phyloP scores from a whole-genome alignment of 2,797 vertebrate species.

The Bryconaethiops microstoma region DNA sequence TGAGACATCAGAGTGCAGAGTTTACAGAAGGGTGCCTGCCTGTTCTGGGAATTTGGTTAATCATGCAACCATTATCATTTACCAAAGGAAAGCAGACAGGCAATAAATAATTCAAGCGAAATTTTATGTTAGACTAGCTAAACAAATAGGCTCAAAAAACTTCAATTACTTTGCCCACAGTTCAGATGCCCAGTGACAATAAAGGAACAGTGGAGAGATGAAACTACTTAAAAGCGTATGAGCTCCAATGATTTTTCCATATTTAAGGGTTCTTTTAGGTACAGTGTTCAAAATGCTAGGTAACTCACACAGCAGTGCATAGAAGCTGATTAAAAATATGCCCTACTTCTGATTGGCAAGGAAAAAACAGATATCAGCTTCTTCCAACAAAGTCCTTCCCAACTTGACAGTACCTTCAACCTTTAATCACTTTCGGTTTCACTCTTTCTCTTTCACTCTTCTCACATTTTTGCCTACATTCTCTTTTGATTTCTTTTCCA shows the following conservation, averaged over 20 bases:
- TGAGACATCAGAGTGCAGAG: background rate
- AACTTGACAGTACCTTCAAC: background rate
- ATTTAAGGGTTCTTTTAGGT: background rate
- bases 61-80: background rate
- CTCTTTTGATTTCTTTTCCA: conserved; percentile 11
- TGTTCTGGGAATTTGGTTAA: background rate
- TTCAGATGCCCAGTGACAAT: background rate
- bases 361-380: background rate
- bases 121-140: no score
- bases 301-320: background rate
- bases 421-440: background rate
- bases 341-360: background rate
- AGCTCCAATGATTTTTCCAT: background rate
- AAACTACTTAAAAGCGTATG: background rate
- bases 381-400: background rate
- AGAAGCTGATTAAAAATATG: no score
- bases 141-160: background rate
- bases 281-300: background rate
- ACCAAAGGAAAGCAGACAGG: background rate
- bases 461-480: conserved; percentile 5
- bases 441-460: no score
- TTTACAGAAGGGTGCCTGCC: background rate
- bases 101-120: background rate
- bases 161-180: background rate
- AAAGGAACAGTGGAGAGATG: background rate